Base-by-base conservation (phyloP, 1,140 invertebrate species). In the Triops cancriformis region DNA sequence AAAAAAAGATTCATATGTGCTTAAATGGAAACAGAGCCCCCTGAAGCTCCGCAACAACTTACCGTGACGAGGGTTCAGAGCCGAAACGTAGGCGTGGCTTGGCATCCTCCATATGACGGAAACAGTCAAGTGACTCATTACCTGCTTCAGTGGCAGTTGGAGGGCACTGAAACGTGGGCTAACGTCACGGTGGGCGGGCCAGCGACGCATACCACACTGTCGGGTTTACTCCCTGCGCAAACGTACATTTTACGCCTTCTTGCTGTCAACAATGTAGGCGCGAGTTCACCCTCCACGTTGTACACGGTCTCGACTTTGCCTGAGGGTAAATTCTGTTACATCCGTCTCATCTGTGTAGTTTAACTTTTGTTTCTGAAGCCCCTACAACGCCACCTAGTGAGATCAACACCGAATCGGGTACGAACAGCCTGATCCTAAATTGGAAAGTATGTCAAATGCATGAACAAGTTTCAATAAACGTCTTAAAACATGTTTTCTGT, bases 91-190 rank as follows among this genome's bases (percentile, higher is more conserved):
- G 77, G 74, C 26, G 18, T 78, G 12, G 37, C 37, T 11, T 78
- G 77, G 77, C n/a, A 45, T 72, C 88, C 88, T 74, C 90, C 91
- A n/a, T 31, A 74, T 23, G 41, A 74, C 4, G 77, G 42, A 10
- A 12, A 31, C 9, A 73, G 51, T 43, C 72, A 72, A 5, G 26
- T 74, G 31, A 72, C 72, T 27, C 28, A 45, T 42, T 78, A 78
- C 74, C 43, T 72, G 28, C 72, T 78, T 31, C 72, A 78, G 37
- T 73, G 73, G 26, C 80, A 83, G 51, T 80, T 81, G 37, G 45
- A 31, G 41, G 26, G 72, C 31, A 73, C 37, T 79, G 74, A 51
- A 28, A 72, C 27, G 45, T 23, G n/a, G 12, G 5, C 12, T 51
- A 64, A 28, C 23, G 73, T 79, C 72, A 7, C 27, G 73, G 26